phyloP scores from a whole-genome alignment of 37 sponge, comb jelly and placozoan genomes.

The Lycopodina hypogea region DNA sequence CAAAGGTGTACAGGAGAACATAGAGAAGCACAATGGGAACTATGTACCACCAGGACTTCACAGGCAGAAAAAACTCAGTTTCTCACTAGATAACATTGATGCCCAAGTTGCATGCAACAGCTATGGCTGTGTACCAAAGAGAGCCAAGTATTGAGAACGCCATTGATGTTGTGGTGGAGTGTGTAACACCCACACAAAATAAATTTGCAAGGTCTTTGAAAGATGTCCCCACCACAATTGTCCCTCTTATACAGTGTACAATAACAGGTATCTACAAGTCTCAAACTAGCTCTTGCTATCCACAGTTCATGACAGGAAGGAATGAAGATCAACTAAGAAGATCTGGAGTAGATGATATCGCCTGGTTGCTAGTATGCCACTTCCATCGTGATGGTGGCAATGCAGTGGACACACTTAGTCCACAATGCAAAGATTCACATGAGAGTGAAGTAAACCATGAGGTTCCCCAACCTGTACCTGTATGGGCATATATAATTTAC shows the following conservation, averaged over 20 bases:
- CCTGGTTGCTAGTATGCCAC: background rate
- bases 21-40: background rate
- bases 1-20: too few species aligned
- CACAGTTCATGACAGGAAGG: background rate
- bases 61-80: background rate
- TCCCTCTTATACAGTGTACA: background rate
- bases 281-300: background rate
- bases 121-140: constrained; percentile 4
- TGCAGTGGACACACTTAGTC: background rate
- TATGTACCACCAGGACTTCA: background rate
- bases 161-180: background rate
- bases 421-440: background rate
- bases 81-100: background rate
- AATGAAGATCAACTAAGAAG: constrained; percentile 1
- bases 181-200: constrained; percentile 4
- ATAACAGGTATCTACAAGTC: background rate
- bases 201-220: background rate
- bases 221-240: constrained; percentile 1
- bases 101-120: background rate
- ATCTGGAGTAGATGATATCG: background rate
- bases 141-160: background rate
- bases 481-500: too few species aligned
- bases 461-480: too few species aligned
- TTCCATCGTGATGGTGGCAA: background rate
- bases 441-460: too few species aligned